phyloP scores from a whole-genome alignment of 2,113 vertebrate species.

The Myotis lucifugus region DNA sequence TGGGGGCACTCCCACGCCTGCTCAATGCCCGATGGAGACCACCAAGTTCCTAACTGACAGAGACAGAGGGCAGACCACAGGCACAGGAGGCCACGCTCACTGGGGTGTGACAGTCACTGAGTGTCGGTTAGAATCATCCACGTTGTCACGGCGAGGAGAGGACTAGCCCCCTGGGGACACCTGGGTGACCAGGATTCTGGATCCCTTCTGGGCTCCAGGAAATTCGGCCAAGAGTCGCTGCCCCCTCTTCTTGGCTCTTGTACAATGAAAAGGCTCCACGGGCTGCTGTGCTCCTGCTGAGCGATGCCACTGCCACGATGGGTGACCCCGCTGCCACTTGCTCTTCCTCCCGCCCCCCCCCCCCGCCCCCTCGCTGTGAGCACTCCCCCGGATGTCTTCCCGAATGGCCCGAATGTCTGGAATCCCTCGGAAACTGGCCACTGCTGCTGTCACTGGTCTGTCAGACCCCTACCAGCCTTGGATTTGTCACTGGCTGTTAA shows the following conservation, averaged over 20 bases:
- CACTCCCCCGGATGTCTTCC: slow-evolving; percentile 10
- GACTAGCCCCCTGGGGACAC: neutral
- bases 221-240: fast-evolving
- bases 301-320: neutral
- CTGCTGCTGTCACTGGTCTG: slow-evolving; percentile 30
- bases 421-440: slow-evolving; percentile 61
- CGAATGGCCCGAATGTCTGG: slow-evolving; percentile 28
- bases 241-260: neutral
- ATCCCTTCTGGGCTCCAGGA: neutral
- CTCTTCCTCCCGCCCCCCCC: too few relatives aligned
- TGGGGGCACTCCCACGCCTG: fast-evolving
- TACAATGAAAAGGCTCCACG: neutral
- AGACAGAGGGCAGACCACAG: fast-evolving
- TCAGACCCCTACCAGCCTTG: slow-evolving; percentile 46
- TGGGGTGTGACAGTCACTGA: neutral
- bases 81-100: neutral
- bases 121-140: neutral
- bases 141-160: fast-evolving
- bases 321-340: neutral
- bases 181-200: neutral
- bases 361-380: neutral
- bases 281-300: neutral
- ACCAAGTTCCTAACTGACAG: neutral
- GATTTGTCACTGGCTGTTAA: slow-evolving; percentile 74
- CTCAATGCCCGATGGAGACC: too few relatives aligned